Percentiles rank a stretch among this genome's conserved stretches.
Conservation (phyloP, 2,888 invertebrate genomes). For the Chromoteleia sp. region DNA sequence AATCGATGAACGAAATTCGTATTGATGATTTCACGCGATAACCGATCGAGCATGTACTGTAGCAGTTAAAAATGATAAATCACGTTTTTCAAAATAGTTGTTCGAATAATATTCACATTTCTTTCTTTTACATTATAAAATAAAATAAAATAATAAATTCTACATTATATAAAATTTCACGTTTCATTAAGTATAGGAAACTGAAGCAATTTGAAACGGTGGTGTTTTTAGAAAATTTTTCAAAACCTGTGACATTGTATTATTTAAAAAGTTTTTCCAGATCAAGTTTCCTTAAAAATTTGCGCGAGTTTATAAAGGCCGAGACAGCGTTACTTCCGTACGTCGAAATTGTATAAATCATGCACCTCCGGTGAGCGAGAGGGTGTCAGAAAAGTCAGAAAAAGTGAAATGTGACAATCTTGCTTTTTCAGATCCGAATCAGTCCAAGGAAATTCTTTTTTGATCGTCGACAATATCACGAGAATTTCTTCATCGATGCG, state of each 20-base stretch:
- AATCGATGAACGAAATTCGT: background rate
- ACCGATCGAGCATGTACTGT: background rate
- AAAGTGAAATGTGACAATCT: conserved; percentile 35
- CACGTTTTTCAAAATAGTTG: background rate
- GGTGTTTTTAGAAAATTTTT: background rate
- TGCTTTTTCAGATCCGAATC: conserved; percentile 19
- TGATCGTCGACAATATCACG: conserved; percentile 38
- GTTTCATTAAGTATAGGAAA: background rate
- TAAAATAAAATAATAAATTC: too few species aligned
- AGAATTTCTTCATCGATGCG: conserved; percentile 32
- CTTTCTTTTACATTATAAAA: too few species aligned
- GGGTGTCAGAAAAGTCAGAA: conserved; percentile 5
- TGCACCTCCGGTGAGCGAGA: conserved; percentile 5
- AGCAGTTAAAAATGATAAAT: background rate
- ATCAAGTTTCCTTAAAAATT: conserved; percentile 16
- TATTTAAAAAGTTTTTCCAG: background rate
- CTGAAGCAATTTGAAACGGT: background rate
- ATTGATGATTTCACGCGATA: conserved; percentile 8
- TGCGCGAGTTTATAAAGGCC: conserved; percentile 8
- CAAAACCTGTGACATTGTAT: background rate
- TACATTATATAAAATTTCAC: background rate
- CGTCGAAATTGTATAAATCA: conserved; percentile 21
- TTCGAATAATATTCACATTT: too few species aligned
- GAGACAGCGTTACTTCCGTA: conserved; percentile 15
- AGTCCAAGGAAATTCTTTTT: conserved; percentile 49